phyloP scores from a whole-genome alignment of 2,797 vertebrate genomes.

The Sorex maritimensis region DNA sequence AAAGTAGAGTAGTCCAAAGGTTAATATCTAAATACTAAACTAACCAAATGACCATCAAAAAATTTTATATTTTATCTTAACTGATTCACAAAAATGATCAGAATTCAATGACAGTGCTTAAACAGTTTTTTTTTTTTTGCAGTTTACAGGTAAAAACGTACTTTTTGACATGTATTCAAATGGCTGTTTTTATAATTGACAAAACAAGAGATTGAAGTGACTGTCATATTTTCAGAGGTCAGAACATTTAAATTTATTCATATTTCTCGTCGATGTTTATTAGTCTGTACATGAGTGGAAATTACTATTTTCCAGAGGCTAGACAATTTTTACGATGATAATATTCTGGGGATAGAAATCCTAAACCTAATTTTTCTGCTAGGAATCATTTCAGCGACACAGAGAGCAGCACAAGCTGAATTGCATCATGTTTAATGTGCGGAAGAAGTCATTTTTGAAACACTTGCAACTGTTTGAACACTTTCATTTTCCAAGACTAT shows the following conservation, averaged over 20 bases:
- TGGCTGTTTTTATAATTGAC: conserved; percentile 15
- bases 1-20: background rate
- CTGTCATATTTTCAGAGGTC: background rate
- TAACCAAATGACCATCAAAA: no score
- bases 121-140: background rate
- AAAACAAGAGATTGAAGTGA: background rate
- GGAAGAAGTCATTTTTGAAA: background rate
- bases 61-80: background rate
- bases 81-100: background rate
- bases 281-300: background rate
- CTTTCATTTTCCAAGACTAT: conserved; percentile 5
- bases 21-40: background rate
- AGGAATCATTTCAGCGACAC: background rate
- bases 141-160: background rate
- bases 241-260: background rate
- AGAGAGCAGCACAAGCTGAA: background rate
- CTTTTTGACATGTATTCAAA: background rate
- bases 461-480: background rate
- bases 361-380: conserved; percentile 23
- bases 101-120: conserved; percentile 7
- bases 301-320: background rate
- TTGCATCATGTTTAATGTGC: background rate
- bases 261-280: conserved; percentile 43
- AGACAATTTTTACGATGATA: conserved; percentile 36
- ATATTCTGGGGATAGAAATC: background rate